These are phyloP conservation scores for Acrocyrtus sp. DNA, from an alignment of 2,888 invertebrate genomes.

Conservation along the genomic window DNA sequence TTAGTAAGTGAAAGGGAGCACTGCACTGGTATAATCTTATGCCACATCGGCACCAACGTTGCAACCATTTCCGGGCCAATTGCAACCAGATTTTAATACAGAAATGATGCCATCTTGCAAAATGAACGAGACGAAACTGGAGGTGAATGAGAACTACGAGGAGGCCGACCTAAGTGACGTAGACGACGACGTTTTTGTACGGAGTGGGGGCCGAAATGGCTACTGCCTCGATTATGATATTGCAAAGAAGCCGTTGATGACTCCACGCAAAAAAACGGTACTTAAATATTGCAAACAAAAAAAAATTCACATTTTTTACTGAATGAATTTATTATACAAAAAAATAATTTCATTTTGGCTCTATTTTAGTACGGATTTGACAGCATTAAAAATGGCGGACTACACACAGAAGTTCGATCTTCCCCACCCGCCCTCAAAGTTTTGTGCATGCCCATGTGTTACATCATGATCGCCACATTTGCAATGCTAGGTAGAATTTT, in stretches of 20 bases:
- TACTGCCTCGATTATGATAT: slow-evolving; percentile 75
- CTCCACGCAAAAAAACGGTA: slow-evolving; percentile 72
- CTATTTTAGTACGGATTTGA: slow-evolving; percentile 59
- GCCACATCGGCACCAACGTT: too few relatives aligned
- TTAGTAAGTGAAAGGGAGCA: too few relatives aligned
- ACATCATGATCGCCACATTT: slow-evolving; percentile 72
- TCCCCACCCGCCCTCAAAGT: slow-evolving; percentile 70
- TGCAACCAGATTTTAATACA: too few relatives aligned
- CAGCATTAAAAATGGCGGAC: slow-evolving; percentile 61
- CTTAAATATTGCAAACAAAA: background rate
- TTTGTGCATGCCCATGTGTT: slow-evolving; percentile 75
- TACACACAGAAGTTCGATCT: slow-evolving; percentile 70
- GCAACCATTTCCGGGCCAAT: too few relatives aligned
- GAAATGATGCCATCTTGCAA: slow-evolving; percentile 60
- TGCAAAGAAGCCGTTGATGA: slow-evolving; percentile 79
- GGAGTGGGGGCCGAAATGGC: slow-evolving; percentile 75
- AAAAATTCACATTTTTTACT: background rate
- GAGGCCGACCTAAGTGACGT: slow-evolving; percentile 77
- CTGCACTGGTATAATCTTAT: too few relatives aligned
- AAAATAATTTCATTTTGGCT: background rate
- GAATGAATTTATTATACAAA: background rate
- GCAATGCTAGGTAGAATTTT: slow-evolving; percentile 69
- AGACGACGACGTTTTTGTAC: slow-evolving; percentile 81
- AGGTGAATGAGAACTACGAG: slow-evolving; percentile 72
- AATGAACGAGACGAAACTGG: slow-evolving; percentile 69